Percentiles rank a stretch among this genome's conserved stretches.
Conservation (phyloP, 2,888 invertebrate genomes). For the Lycaena phlaeas region DNA sequence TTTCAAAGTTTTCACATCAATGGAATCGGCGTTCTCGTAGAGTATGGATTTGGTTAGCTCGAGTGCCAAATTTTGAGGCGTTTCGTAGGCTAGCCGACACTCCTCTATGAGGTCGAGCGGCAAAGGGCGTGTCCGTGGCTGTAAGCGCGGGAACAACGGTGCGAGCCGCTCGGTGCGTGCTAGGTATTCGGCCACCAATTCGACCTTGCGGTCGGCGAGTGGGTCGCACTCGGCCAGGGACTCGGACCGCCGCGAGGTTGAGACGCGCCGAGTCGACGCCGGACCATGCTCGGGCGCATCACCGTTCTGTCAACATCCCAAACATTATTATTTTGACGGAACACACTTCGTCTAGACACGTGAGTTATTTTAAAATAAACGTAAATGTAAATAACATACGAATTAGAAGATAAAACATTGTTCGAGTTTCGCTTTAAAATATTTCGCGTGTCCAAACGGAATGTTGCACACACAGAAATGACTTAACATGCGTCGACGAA, state of each 20-base stretch:
- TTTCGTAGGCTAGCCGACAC: slow-evolving; percentile 35
- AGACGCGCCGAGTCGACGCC: background rate
- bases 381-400: no score
- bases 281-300: slow-evolving; percentile 8
- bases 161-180: slow-evolving; percentile 45
- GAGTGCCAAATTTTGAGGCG: slow-evolving; percentile 45
- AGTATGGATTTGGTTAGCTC: slow-evolving; percentile 42
- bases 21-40: slow-evolving; percentile 50
- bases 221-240: slow-evolving; percentile 14
- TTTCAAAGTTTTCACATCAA: slow-evolving; percentile 28
- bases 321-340: background rate
- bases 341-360: no score
- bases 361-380: no score
- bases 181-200: slow-evolving; percentile 49
- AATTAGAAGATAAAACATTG: no score
- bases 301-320: slow-evolving; percentile 7
- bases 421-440: no score
- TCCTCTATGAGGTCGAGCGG: slow-evolving; percentile 26
- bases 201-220: slow-evolving; percentile 16
- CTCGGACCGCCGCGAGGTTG: slow-evolving; percentile 6
- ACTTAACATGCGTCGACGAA: no score
- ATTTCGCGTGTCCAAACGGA: background rate
- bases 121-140: slow-evolving; percentile 19
- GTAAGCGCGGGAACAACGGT: slow-evolving; percentile 33
- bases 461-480: no score